Percentiles rank a stretch among this genome's conserved stretches.
phyloP scores from a whole-genome alignment of 1,140 invertebrate genomes.

The Marisa cornuarietis region DNA sequence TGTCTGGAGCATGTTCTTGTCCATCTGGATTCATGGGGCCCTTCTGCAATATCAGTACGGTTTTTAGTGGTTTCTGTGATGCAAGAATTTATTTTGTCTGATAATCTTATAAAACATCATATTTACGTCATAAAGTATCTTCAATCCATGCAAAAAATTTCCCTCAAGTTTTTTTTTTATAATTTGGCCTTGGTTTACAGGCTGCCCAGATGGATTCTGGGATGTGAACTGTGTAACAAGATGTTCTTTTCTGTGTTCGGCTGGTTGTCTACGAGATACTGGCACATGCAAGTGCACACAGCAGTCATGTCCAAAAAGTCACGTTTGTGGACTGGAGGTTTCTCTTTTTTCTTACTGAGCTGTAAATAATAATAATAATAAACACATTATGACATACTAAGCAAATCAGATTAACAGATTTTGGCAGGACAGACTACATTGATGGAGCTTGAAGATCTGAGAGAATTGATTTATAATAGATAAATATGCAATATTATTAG shows the following conservation, averaged over 20 bases:
- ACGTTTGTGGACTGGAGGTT: slow-evolving; percentile 28
- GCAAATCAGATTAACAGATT: neutral
- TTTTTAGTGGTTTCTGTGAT: slow-evolving; percentile 53
- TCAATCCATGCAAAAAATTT: no score
- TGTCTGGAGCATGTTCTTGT: slow-evolving; percentile 81
- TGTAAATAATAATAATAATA: slow-evolving; percentile 1
- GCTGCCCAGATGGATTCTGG: slow-evolving; percentile 36
- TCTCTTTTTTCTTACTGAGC: slow-evolving; percentile 6
- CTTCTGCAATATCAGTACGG: slow-evolving; percentile 73
- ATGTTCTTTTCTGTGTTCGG: slow-evolving; percentile 68
- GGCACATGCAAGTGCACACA: slow-evolving; percentile 85
- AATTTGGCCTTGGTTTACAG: slow-evolving; percentile 17
- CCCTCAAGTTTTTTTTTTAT: neutral
- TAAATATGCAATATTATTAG: no score
- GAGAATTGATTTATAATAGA: no score
- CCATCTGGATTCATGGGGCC: slow-evolving; percentile 78
- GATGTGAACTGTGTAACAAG: slow-evolving; percentile 37
- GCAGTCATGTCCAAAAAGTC: slow-evolving; percentile 63
- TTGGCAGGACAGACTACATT: no score
- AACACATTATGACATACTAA: neutral
- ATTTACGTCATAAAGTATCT: no score
- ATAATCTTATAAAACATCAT: no score
- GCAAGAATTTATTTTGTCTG: no score
- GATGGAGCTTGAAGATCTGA: no score
- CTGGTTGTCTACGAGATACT: slow-evolving; percentile 59